These are phyloP conservation scores for Bovichtus variegatus DNA, from an alignment of 2,797 vertebrate genomes.

Conservation along the genomic window DNA sequence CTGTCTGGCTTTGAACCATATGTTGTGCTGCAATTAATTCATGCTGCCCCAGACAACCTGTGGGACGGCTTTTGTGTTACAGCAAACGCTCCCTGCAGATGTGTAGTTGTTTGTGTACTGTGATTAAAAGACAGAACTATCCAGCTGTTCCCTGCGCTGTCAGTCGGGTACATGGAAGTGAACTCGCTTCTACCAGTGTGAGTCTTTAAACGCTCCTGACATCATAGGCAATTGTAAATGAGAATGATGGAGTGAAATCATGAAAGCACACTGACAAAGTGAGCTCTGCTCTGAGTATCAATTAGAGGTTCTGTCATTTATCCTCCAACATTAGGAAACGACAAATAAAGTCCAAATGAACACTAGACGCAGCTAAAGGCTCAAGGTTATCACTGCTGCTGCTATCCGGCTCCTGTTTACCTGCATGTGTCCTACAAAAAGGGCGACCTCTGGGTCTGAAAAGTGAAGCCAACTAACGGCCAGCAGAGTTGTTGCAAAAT, in stretches of 20 bases:
- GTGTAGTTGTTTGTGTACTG: not conserved
- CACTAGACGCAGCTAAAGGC: not conserved
- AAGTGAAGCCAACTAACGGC: no score
- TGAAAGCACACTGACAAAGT: not conserved
- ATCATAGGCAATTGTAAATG: not conserved
- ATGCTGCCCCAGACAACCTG: constrained; percentile 16
- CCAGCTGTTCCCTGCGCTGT: not conserved
- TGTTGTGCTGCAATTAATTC: constrained; percentile 20
- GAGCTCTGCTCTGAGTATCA: not conserved
- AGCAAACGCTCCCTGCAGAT: not conserved
- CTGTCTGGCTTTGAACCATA: constrained; percentile 18
- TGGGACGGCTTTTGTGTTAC: not conserved
- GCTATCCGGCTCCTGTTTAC: not conserved
- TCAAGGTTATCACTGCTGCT: not conserved
- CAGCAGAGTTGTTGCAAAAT: no score
- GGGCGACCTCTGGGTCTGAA: no score
- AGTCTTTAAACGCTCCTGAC: not conserved
- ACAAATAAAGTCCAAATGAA: not conserved
- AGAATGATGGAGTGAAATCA: not conserved
- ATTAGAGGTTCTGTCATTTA: not conserved
- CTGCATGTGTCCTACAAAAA: not conserved
- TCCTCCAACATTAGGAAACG: not conserved
- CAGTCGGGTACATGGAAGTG: not conserved
- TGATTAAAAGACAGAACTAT: not conserved
- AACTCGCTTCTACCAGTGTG: not conserved